phyloP scores from a whole-genome alignment of 1,140 invertebrate species.

The Calliopsis andreniformis region DNA sequence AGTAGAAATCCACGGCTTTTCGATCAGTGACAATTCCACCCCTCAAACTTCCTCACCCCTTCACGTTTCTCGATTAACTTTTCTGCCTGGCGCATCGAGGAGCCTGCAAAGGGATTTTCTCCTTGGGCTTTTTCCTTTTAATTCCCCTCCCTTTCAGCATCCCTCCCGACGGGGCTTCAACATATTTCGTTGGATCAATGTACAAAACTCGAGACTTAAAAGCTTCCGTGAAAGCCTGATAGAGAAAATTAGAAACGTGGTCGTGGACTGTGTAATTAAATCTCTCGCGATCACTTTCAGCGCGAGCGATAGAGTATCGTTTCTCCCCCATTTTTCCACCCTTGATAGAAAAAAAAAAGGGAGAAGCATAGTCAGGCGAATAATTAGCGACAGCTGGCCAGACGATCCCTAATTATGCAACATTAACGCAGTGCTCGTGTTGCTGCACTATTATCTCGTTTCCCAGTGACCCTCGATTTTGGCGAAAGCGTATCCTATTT shows the following conservation, averaged over 20 bases:
- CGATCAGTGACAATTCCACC: not conserved
- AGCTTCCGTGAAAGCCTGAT: constrained; percentile 2
- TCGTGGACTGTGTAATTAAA: not conserved
- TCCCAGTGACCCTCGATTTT: too few species aligned
- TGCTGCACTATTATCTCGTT: too few species aligned
- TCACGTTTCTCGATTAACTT: not conserved
- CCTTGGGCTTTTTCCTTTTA: not conserved
- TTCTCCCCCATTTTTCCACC: not conserved
- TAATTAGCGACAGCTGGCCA: too few species aligned
- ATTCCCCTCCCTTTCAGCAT: not conserved
- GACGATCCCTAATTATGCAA: too few species aligned
- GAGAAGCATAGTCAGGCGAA: too few species aligned
- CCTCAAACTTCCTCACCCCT: not conserved
- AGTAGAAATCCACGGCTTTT: not conserved
- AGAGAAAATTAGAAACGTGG: constrained; percentile 1
- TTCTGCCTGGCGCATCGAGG: too few species aligned
- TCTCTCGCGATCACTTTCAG: not conserved
- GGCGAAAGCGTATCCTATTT: not conserved
- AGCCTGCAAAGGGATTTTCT: not conserved
- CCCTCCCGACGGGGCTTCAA: not conserved
- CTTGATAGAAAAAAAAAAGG: too few species aligned
- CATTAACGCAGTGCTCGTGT: too few species aligned
- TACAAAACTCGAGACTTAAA: constrained; percentile 18
- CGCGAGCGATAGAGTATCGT: not conserved
- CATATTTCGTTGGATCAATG: constrained; percentile 11